Conservation (phyloP, 35 echinoderm and acorn worm species). For the Chiridota heheva region DNA sequence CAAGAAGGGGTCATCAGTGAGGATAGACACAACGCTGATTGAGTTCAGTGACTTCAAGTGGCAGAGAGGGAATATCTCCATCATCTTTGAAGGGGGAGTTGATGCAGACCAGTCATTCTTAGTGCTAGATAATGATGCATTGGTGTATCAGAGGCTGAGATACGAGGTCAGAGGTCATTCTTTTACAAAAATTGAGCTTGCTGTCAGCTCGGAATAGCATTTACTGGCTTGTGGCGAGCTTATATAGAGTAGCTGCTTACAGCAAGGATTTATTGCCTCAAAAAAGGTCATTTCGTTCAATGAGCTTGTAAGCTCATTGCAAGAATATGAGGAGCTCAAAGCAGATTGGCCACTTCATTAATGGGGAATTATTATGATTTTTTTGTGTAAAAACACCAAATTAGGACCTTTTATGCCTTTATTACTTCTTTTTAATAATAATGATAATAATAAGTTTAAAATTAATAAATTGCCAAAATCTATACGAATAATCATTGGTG, state of each 20-base stretch:
- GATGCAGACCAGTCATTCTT: slow-evolving; percentile 71
- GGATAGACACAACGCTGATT: slow-evolving; percentile 87
- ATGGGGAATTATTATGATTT: too few species aligned
- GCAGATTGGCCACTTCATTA: too few species aligned
- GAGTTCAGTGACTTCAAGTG: slow-evolving; percentile 94
- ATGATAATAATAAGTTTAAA: too few species aligned
- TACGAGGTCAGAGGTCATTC: slow-evolving; percentile 65
- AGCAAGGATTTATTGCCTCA: not conserved
- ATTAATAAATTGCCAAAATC: too few species aligned
- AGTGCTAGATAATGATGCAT: slow-evolving; percentile 80
- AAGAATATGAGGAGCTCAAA: too few species aligned
- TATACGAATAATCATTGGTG: too few species aligned
- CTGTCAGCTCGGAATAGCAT: not conserved
- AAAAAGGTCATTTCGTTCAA: too few species aligned
- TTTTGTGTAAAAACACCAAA: too few species aligned
- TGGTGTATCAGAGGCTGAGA: slow-evolving; percentile 74
- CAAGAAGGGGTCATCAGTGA: slow-evolving; percentile 80
- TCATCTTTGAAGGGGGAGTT: slow-evolving; percentile 82
- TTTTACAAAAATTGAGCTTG: not conserved
- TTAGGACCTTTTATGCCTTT: too few species aligned
- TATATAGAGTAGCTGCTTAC: not conserved
- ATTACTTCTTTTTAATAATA: too few species aligned
- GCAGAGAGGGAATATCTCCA: slow-evolving; percentile 86
- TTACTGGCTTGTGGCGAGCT: not conserved
- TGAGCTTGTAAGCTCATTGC: too few species aligned